Evolutionary conservation across 1,140 invertebrate genomes (phyloP), one percentile per base, ranked within the genome.

Genomic region (Odontomachus brunneus): DNA sequence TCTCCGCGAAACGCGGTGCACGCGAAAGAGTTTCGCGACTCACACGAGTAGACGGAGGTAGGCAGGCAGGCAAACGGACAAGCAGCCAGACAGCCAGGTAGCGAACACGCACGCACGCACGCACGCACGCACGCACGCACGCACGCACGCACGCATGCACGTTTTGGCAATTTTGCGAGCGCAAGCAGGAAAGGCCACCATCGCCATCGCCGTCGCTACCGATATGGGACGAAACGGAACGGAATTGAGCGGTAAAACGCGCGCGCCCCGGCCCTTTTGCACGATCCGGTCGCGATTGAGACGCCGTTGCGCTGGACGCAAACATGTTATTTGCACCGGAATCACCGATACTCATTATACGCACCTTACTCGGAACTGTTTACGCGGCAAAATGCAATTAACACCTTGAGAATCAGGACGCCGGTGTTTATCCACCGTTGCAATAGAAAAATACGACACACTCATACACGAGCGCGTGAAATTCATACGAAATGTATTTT

Each of bases 151-250:
- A 75, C 82, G 82, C 87, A 88, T 80, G 84, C 66, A 72, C 85
- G 82, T 90, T 89, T 88, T 49, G 88, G 88, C 72, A 89, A 91
- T 89, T 91, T 90, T 84, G 74, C 48, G 29, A 80, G 74, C 74
- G 62, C 62, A 55, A 66, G 9, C 73, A 38, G 73, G 60, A 63
- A n/a, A n/a, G 66, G 22, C 11, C 66, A 74, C 38, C 38, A 7
- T 7, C 38, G 71, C 0, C 65, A 5, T 5, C 29, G 29, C 29
- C 29, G 29, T 33, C 29, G 29, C 2, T 33, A 33, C 29, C 2
- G 29, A 33, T 5, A 5, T 33, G 2, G 29, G 5, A 33, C 29
- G 29, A 76, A 82, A 85, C 48, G 83, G 84, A 75, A 60, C 84
- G 55, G 71, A 85, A 88, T 89, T 86, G 85, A 88, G 86, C 83